Percentiles rank a stretch among this genome's conserved stretches.
Conservation (phyloP, 2,113 vertebrate genomes). For the Collichthys lucidus region DNA sequence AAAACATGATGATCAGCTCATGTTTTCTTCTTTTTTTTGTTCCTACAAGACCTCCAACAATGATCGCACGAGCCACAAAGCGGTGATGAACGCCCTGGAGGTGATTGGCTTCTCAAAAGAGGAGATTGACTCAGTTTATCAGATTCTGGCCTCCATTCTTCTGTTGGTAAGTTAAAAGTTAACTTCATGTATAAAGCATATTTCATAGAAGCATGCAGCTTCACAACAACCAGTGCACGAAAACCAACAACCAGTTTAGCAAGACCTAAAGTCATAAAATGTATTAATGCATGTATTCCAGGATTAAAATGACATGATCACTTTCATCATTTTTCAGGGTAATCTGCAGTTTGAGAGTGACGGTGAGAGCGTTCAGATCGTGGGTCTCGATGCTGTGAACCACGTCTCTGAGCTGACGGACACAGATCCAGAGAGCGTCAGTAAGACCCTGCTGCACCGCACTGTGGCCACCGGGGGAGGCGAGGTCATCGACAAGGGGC, state of each 20-base stretch:
- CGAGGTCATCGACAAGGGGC: constrained; percentile 92
- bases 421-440: constrained; percentile 72
- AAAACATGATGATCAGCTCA: background rate
- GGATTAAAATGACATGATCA: background rate
- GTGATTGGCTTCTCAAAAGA: constrained; percentile 89
- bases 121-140: constrained; percentile 86
- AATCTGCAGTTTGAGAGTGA: constrained; percentile 86
- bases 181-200: too few relatives aligned
- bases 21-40: background rate
- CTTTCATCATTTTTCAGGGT: constrained; percentile 86
- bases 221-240: too few relatives aligned
- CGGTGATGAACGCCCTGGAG: constrained; percentile 85
- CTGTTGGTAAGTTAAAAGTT: constrained; percentile 84
- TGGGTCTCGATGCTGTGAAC: constrained; percentile 55
- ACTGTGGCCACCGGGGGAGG: constrained; percentile 91
- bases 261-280: background rate
- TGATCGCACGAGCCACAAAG: constrained; percentile 82
- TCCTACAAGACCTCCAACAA: constrained; percentile 78
- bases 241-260: too few relatives aligned
- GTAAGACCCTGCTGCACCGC: constrained; percentile 86
- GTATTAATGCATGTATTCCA: background rate
- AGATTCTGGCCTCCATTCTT: constrained; percentile 89
- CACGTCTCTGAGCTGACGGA: constrained; percentile 83
- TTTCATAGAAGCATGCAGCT: too few relatives aligned
- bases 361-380: constrained; percentile 78